These are phyloP conservation scores for Salminus brasiliensis DNA, from an alignment of 2,113 vertebrate species.

Conservation along the genomic window DNA sequence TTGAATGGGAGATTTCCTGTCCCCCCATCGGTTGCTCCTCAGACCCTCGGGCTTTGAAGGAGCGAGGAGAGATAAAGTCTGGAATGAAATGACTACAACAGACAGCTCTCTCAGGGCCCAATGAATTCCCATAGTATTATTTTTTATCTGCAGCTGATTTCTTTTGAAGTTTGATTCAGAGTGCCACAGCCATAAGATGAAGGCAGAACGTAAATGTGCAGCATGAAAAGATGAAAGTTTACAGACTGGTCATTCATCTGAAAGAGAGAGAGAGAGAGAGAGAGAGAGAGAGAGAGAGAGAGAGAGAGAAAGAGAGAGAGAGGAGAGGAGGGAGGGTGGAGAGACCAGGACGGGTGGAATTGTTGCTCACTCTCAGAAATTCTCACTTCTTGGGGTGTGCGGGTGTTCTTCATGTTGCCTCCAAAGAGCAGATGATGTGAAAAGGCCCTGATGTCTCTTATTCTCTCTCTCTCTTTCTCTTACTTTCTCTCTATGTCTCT, in stretches of 20 bases:
- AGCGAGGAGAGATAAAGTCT: slow-evolving; percentile 48
- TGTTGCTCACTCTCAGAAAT: slow-evolving; percentile 29
- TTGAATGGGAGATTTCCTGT: slow-evolving; percentile 40
- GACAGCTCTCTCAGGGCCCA: slow-evolving; percentile 56
- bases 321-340: neutral
- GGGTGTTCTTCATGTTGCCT: slow-evolving; percentile 7
- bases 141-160: slow-evolving; percentile 46
- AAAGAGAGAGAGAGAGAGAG: slow-evolving; percentile 15
- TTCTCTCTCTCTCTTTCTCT: slow-evolving; percentile 73
- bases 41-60: slow-evolving; percentile 48
- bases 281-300: neutral
- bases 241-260: slow-evolving; percentile 56
- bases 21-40: slow-evolving; percentile 29
- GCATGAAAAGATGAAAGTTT: slow-evolving; percentile 60
- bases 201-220: slow-evolving; percentile 53
- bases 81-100: slow-evolving; percentile 57
- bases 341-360: slow-evolving; percentile 6
- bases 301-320: neutral
- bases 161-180: slow-evolving; percentile 60
- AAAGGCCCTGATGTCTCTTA: slow-evolving; percentile 39
- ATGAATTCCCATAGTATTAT: slow-evolving; percentile 54
- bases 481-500: slow-evolving; percentile 71
- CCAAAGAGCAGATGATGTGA: slow-evolving; percentile 44
- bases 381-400: slow-evolving; percentile 6
- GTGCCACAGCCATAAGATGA: slow-evolving; percentile 40